Evolutionary conservation across 2,113 vertebrate species (phyloP), one percentile per base, ranked within the genome.

Genomic region (Neotoma lepida): DNA sequence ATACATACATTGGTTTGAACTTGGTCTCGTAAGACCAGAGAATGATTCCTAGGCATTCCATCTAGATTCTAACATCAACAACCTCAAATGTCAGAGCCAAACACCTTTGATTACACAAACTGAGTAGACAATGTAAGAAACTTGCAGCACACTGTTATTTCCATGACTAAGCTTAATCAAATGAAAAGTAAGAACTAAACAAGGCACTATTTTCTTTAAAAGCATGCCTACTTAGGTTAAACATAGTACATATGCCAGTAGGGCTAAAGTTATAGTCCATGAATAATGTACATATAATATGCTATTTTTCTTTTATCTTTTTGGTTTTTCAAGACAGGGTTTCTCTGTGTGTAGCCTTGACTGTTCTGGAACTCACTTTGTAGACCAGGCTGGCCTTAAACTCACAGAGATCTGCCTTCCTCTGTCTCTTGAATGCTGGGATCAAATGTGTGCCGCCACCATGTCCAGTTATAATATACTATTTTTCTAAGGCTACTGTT

Each of bases 121-220:
- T 80, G 86, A 91, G 76, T 28, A 77, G 44, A 81, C 33, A 93
- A 73, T 3, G 0, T 46, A 74, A 82, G 70, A 56, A 71, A 56
- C 41, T 90, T 87, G 76, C 26, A 93, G 44, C 6, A 77, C 70
- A 88, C 54, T 80, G 22, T 39, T 70, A 93, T 15, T 92, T 80
- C 81, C 88, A 35, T 88, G 46, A 88, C 68, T 92, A 74, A 30
- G 71, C 26, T 63, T 94, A 89, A 92, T 44, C 90, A 64, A 78
- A 95, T 24, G 14, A 92, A 82, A 82, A 97, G 8, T 51, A 92
- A 90, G 35, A 97, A 82, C 44, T 61, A 93, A 94, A 92, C 17
- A 93, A 94, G 10, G 85, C 28, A 64, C 51, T 91, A 41, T 73
- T 78, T 95, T 93, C 92, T 88, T 77, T 35, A 74, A 97, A 93